phyloP scores from a whole-genome alignment of 1,140 invertebrate genomes.

The Phthorimaea operculella region DNA sequence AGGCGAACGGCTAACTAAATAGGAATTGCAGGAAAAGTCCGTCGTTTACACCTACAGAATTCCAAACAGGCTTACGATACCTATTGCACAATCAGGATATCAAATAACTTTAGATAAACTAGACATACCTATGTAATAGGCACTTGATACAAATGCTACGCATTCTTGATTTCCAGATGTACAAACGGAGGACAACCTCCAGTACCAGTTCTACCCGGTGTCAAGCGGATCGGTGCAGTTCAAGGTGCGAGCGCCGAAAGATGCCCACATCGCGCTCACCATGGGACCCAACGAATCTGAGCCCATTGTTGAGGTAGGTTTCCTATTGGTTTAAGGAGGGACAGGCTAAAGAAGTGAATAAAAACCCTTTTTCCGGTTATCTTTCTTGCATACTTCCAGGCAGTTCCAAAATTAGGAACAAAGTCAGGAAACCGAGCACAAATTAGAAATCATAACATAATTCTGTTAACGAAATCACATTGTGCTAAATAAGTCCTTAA shows the following conservation, averaged over 20 bases:
- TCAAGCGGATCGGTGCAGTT: conserved; percentile 76
- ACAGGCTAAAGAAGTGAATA: too few species aligned
- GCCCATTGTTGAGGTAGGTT: conserved; percentile 78
- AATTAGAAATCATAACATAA: too few species aligned
- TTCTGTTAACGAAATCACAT: too few species aligned
- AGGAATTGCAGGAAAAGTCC: conserved; percentile 19
- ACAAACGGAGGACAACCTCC: conserved; percentile 80
- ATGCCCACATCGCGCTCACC: conserved; percentile 83
- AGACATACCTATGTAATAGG: background rate
- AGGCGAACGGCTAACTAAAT: conserved; percentile 21
- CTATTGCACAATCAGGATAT: too few species aligned
- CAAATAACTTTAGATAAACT: background rate
- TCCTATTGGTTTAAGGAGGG: too few species aligned
- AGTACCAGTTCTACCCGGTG: conserved; percentile 83
- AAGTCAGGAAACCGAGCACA: too few species aligned
- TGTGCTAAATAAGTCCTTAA: background rate
- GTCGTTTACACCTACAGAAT: conserved; percentile 12
- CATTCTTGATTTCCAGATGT: conserved; percentile 67
- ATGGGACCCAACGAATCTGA: conserved; percentile 72
- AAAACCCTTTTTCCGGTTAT: too few species aligned
- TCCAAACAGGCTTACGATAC: conserved; percentile 4
- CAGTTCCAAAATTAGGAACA: too few species aligned
- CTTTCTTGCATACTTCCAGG: too few species aligned
- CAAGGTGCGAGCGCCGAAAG: conserved; percentile 78
- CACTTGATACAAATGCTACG: background rate